Base-by-base conservation (phyloP, 2,797 vertebrate genomes). In the Oryzias dopingdopingensis region DNA sequence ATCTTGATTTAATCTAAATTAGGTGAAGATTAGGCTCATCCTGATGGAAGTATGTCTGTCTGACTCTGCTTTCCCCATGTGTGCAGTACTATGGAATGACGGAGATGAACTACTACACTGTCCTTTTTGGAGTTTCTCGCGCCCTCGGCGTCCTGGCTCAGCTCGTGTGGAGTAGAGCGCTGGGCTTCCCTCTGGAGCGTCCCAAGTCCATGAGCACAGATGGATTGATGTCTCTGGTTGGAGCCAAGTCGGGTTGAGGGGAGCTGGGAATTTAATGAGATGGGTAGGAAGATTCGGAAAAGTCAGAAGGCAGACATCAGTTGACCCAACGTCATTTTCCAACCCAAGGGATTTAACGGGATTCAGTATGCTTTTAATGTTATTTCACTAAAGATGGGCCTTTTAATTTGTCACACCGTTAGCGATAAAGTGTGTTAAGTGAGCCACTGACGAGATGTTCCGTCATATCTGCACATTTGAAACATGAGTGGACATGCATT, bases 71-170 rank as follows among this genome's bases (percentile, higher is more conserved):
- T 37, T 37, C 32, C 29, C 29, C 10, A 10, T 37, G 32, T 12
- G 32, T 40, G 23, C 91, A 98, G 96, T 96, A 97, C 81, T 98
- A 99, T 0, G 94, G 94, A 24, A 96, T 99, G 95, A 95, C 91
- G 4, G 96, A 98, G 88, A 98, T 98, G 96, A 98, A 98, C 66
- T 99, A 96, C 89, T 99, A 98, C 93, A 99, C 97, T 0, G 96
- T 98, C 79, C 91, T 99, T 44, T 98, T 99, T 0, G 96, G 97
- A 0, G 96, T 99, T 26, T 98, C 96, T 5, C 91, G 96, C 5
- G 96, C 96, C 0, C 89, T 97, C 24, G 96, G 96, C 0, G 95
- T 99, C 3, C 88, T 97, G 37, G 90, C 96, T 4, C 95, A 97
- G 89, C 92, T 97, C 73, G 93, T 98, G 86, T 98, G 96, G 96